These are phyloP conservation scores for Lamprotornis superbus DNA, from an alignment of 2,113 vertebrate species.

Conservation along the genomic window DNA sequence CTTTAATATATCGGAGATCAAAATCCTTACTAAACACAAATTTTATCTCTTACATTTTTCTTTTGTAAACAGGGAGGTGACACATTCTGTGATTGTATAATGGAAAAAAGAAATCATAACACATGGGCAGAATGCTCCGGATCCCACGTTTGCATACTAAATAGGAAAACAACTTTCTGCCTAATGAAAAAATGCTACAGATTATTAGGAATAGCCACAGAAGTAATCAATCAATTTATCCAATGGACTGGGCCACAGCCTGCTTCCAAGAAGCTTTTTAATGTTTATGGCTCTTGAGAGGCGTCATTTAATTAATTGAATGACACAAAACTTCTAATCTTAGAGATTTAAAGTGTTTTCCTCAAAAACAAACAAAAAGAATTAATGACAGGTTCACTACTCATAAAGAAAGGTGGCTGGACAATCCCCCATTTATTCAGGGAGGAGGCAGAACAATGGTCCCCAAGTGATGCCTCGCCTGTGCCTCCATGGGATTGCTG, in stretches of 20 bases:
- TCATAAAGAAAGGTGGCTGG: conserved; percentile 35
- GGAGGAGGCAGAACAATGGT: conserved; percentile 14
- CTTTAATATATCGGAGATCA: conserved; percentile 62
- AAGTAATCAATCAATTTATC: conserved; percentile 63
- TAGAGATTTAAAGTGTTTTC: conserved; percentile 30
- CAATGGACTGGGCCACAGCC: conserved; percentile 13
- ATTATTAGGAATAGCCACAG: conserved; percentile 60
- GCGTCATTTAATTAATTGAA: conserved; percentile 50
- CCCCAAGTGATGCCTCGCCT: neutral
- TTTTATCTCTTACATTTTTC: conserved; percentile 62
- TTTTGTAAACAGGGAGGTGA: conserved; percentile 49
- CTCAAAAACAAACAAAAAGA: conserved; percentile 17
- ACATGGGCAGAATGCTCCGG: conserved; percentile 29
- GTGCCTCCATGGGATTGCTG: neutral
- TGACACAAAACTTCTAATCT: neutral
- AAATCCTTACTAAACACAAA: conserved; percentile 64
- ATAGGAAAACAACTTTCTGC: conserved; percentile 66
- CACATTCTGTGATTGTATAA: conserved; percentile 33
- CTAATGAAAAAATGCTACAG: conserved; percentile 69
- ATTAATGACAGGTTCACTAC: conserved; percentile 40
- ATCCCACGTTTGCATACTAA: conserved; percentile 59
- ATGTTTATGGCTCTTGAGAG: conserved; percentile 20
- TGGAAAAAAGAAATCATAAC: conserved; percentile 50
- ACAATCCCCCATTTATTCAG: neutral
- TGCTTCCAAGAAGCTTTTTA: conserved; percentile 61